These are phyloP conservation scores for Rutilus rutilus DNA, from an alignment of 2,113 vertebrate species.

Conservation along the genomic window DNA sequence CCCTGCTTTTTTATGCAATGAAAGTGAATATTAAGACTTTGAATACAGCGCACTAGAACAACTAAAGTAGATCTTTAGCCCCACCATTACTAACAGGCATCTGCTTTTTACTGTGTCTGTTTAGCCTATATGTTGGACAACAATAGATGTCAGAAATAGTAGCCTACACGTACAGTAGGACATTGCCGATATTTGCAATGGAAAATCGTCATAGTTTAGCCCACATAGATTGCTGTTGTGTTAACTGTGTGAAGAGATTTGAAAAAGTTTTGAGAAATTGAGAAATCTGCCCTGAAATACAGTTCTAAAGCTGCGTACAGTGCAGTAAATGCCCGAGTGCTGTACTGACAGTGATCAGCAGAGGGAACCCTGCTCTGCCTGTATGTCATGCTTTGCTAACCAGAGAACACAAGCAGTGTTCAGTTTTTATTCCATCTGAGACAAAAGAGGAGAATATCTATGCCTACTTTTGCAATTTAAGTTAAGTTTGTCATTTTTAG, in stretches of 20 bases:
- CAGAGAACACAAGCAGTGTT: not conserved
- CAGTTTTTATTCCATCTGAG: not conserved
- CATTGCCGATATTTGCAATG: no score
- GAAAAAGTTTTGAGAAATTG: conserved; percentile 16
- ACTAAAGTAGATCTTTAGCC: not conserved
- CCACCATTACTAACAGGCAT: no score
- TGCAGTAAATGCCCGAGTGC: not conserved
- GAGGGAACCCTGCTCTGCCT: conserved; percentile 10
- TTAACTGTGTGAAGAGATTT: not conserved
- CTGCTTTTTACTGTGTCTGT: not conserved
- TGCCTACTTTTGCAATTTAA: not conserved
- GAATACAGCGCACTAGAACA: not conserved
- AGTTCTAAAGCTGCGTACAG: no score
- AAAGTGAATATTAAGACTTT: not conserved
- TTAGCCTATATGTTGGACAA: not conserved
- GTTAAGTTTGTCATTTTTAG: not conserved
- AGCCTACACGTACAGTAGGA: not conserved
- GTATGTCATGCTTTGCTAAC: not conserved
- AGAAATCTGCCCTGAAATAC: not conserved
- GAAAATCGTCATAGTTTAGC: not conserved
- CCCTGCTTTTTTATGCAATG: not conserved
- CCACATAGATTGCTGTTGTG: not conserved
- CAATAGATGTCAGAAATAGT: not conserved
- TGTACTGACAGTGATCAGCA: conserved; percentile 14
- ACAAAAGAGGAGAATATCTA: not conserved